Conservation (phyloP, 2,888 invertebrate species). For the Synergus itoensis region DNA sequence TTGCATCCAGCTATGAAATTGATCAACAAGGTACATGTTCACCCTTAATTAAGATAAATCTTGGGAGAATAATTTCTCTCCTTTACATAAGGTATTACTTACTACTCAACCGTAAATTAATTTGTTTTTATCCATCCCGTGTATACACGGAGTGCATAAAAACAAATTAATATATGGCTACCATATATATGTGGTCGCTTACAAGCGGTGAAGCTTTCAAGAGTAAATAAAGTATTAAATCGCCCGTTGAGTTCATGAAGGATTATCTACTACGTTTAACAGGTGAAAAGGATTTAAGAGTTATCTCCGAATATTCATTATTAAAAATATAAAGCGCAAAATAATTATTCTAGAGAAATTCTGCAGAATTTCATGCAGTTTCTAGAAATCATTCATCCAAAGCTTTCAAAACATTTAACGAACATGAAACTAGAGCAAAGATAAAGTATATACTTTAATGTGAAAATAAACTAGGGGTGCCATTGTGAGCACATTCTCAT, state of each 20-base stretch:
- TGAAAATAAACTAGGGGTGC: too few species aligned
- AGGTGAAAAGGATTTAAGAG: not conserved
- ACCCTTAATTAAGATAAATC: conserved; percentile 18
- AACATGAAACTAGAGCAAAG: not conserved
- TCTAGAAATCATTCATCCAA: not conserved
- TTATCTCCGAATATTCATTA: not conserved
- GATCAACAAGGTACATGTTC: conserved; percentile 1
- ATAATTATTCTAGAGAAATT: not conserved
- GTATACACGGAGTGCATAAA: not conserved
- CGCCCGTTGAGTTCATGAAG: not conserved
- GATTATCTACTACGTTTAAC: not conserved
- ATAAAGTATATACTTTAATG: not conserved
- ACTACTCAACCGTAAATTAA: conserved; percentile 13
- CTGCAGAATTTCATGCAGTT: not conserved
- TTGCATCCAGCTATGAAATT: not conserved
- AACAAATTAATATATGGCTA: too few species aligned
- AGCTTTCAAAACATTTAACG: not conserved
- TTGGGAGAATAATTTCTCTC: conserved; percentile 24
- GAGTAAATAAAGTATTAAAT: conserved; percentile 13
- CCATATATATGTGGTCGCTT: not conserved
- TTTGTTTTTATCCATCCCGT: not conserved
- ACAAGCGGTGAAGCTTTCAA: conserved; percentile 13
- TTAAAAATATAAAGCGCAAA: not conserved
- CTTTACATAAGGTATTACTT: conserved; percentile 5
- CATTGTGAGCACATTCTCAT: too few species aligned